Evolutionary conservation across 2,113 vertebrate genomes (phyloP), one percentile per base, ranked within the genome.

Genomic region (Heliornis fulica): DNA sequence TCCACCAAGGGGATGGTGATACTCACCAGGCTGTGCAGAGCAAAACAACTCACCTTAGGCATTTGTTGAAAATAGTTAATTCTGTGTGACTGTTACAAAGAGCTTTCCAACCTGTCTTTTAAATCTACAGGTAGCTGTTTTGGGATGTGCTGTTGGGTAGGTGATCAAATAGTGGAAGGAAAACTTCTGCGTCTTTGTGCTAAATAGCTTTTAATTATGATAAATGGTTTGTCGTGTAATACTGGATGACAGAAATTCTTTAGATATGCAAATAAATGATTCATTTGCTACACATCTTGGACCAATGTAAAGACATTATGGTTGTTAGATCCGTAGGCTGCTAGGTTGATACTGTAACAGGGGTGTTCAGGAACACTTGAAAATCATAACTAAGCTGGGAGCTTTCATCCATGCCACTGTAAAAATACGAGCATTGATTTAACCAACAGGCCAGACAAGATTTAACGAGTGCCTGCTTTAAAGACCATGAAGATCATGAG

Each of bases 221-320:
- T 59, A 0, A 3, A 1, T 60, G 15, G 38, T 75, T 92, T 53
- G 16, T 71, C 5, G 2, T 0, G 0, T 41, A 26, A 21, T 25
- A 25, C 7, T 34, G n/a, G 20, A 26, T 74, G 31, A 20, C 25
- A 16, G 45, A 57, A 85, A 40, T 63, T 61, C 17, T 85, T 87
- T 23, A 50, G 53, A 41, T 75, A 11, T 36, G 29, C 38, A 50
- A 36, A 41, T 88, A 45, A 74, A 10, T 10, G 1, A 65, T 0
- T 0, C 6, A 4, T 54, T 51, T 93, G 34, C 46, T 80, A 26
- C 34, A 51, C 71, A 21, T 9, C 10, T 50, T 65, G 74, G 71
- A 25, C 21, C 41, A 29, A 31, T 77, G 11, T 14, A 2, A 46
- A 9, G 18, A 7, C 46, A n/a, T n/a, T 64, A 43, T 22, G 19